Conservation (phyloP, 2,113 vertebrate genomes). For the Lipotes vexillifer region DNA sequence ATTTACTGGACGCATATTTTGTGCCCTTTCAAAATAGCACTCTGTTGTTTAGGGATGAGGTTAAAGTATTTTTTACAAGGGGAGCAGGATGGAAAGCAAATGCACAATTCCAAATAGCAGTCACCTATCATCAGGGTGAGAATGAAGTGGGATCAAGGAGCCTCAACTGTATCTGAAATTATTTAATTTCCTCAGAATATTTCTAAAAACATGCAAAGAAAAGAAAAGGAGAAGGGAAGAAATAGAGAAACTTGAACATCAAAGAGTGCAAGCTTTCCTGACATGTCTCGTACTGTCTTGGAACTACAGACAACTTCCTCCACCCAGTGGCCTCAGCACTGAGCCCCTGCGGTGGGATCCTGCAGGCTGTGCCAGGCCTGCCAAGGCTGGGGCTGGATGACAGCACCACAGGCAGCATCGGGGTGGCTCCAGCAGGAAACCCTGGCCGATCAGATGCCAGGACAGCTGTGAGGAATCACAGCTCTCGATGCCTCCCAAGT, state of each 20-base stretch:
- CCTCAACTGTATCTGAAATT: background rate
- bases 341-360: background rate
- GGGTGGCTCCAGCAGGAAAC: background rate
- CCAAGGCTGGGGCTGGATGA: background rate
- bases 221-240: background rate
- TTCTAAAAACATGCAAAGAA: background rate
- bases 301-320: background rate
- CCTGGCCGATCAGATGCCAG: background rate
- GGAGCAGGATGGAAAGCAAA: background rate
- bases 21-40: background rate
- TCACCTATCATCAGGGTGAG: background rate
- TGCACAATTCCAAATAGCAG: background rate
- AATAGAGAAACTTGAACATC: background rate
- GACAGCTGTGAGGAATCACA: background rate
- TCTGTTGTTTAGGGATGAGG: background rate
- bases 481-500: background rate
- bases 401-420: background rate
- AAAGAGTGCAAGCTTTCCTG: background rate
- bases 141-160: background rate
- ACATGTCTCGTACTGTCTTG: background rate
- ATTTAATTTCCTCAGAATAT: background rate
- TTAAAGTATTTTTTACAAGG: background rate
- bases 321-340: background rate
- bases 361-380: background rate
- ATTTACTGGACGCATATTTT: background rate